Evolutionary conservation across 2,797 vertebrate genomes (phyloP).

Genomic region (Lindbergichthys nudifrons): DNA sequence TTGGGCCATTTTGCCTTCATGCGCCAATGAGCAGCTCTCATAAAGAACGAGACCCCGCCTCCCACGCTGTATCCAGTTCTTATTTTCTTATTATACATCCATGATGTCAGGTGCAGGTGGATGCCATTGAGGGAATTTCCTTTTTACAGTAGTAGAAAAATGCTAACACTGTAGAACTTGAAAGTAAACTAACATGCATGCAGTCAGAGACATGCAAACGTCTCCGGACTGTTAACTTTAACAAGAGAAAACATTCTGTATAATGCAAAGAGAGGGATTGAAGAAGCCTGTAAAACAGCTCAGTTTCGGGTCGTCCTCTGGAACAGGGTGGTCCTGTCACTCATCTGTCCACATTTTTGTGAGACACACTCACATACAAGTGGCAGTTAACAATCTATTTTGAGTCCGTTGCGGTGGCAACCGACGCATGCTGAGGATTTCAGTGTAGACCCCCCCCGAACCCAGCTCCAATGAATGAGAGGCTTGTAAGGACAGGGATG

Average conservation of each 20-base stretch:
- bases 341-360: conserved; percentile 54
- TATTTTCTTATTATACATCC: too few species aligned
- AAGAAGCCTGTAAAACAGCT: conserved; percentile 43
- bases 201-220: conserved; percentile 48
- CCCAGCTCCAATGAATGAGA: conserved; percentile 47
- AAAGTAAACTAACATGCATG: conserved; percentile 28
- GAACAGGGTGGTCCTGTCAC: conserved; percentile 67
- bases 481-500: conserved; percentile 37
- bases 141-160: conserved; percentile 41
- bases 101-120: conserved; percentile 37
- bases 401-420: conserved; percentile 59
- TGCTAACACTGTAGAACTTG: conserved; percentile 52
- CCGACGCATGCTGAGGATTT: conserved; percentile 69
- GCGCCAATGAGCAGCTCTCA: too few species aligned
- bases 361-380: conserved; percentile 39
- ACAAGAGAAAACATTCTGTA: conserved; percentile 38
- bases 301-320: conserved; percentile 41
- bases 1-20: too few species aligned
- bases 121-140: conserved; percentile 33
- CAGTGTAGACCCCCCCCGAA: conserved; percentile 25
- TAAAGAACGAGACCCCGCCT: too few species aligned
- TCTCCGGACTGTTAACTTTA: conserved; percentile 44
- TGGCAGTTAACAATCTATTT: conserved; percentile 73
- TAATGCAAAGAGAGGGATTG: conserved; percentile 8
- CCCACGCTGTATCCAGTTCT: too few species aligned